Evolutionary conservation across 2,797 vertebrate species (phyloP), one percentile per base, ranked within the genome.

Genomic region (Phoeniculus purpureus): DNA sequence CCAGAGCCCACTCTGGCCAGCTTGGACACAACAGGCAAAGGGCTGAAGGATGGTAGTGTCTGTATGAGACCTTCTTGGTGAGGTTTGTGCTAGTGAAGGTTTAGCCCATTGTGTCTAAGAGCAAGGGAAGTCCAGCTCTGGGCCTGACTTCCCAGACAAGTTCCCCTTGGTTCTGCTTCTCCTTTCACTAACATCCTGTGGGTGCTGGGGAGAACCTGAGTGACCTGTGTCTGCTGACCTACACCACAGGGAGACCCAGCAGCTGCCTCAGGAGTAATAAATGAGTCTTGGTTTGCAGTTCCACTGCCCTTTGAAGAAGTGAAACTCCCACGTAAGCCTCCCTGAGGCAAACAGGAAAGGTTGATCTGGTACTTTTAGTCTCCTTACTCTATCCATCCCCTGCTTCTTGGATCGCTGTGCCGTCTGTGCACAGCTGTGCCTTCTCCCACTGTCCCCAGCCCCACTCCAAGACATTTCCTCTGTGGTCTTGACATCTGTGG

Each of bases 401-500:
- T 58, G 68, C 64, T 71, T 72, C 65, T 72, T 3, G 32, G 47
- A 51, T 73, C 58, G 61, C 67, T 85, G 12, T 68, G 81, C 76
- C 78, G 25, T 66, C 26, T 52, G 50, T 51, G 71, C 45, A 50
- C 77, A 93, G 94, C 92, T 95, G 95, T 62, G 76, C 37, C 73
- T 92, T 55, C 59, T 92, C 68, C 34, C 1, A 6, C 79, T 76
- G 83, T 81, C 92, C 94, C 93, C 67, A 34, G 87, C 61, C n/a
- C 84, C 31, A 6, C 76, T 82, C 89, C 64, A 59, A 95, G 95
- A 81, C 64, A 89, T 92, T 95, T 96, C 93, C 92, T 91, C 76
- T 94, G 81, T 83, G 93, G 85, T 89, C 87, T 76, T 81, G 90
- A 95, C 95, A 96, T 96, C 96, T 96, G 95, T 51, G 95, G 94